Conservation (phyloP, 2,797 vertebrate genomes). For the Pygocentrus nattereri region DNA sequence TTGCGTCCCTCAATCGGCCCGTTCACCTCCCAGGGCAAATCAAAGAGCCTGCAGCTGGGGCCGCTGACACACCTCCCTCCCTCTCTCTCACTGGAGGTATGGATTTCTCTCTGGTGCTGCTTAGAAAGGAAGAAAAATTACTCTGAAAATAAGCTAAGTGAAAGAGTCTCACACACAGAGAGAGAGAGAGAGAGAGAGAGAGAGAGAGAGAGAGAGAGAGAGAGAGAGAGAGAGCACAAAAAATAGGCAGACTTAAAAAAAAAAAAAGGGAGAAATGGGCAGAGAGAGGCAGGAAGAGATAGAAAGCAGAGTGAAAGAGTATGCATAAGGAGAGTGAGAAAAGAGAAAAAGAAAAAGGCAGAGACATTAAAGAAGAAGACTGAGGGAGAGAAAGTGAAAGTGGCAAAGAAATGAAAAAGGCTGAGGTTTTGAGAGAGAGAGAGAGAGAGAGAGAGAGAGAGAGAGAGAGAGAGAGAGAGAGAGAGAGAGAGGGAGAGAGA, state of each 20-base stretch:
- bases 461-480: conserved; percentile 1
- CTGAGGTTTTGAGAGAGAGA: neutral
- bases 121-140: conserved; percentile 54
- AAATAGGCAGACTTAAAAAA: neutral
- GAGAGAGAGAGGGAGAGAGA: neutral
- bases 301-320: neutral
- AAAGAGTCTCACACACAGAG: conserved; percentile 46
- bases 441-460: neutral
- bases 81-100: conserved; percentile 40
- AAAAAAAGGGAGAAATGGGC: conserved; percentile 21
- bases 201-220: neutral
- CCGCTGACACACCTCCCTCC: conserved; percentile 64
- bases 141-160: conserved; percentile 73
- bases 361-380: neutral
- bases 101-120: conserved; percentile 68
- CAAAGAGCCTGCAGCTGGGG: conserved; percentile 79
- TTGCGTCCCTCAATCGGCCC: conserved; percentile 75
- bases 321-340: too few relatives aligned
- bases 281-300: neutral
- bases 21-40: conserved; percentile 76
- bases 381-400: neutral
- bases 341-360: too few relatives aligned
- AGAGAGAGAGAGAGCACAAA: too few relatives aligned
- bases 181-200: neutral
- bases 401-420: neutral